These are phyloP conservation scores for Pseudomyrmex concolor DNA, from an alignment of 1,140 invertebrate species.

Conservation along the genomic window DNA sequence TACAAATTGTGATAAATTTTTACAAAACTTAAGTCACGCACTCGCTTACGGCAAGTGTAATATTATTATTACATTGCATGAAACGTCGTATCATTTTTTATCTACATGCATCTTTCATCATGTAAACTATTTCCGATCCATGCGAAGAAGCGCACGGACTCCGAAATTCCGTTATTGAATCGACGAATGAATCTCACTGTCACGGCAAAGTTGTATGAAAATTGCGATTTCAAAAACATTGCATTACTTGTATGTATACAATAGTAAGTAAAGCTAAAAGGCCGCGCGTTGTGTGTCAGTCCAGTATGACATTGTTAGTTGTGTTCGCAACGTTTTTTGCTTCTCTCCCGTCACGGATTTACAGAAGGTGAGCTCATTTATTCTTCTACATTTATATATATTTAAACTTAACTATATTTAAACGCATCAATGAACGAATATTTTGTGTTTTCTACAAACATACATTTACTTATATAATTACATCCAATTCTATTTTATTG, in stretches of 20 bases:
- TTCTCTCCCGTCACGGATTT: conserved; percentile 80
- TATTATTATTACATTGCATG: neutral
- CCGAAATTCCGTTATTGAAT: conserved; percentile 56
- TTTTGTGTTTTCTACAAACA: neutral
- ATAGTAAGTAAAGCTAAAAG: conserved; percentile 59
- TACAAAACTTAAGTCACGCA: neutral
- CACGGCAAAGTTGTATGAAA: conserved; percentile 57
- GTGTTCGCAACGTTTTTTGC: conserved; percentile 84
- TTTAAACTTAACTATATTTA: too few relatives aligned
- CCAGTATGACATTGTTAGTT: conserved; percentile 84
- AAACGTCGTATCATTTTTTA: conserved; percentile 24
- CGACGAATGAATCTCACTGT: conserved; percentile 59
- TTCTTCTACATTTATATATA: conserved; percentile 19
- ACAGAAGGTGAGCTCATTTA: conserved; percentile 84
- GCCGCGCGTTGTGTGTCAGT: conserved; percentile 70
- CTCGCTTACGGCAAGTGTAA: neutral
- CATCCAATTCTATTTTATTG: neutral
- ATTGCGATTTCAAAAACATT: conserved; percentile 49
- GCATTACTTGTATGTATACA: conserved; percentile 38
- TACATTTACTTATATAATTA: neutral
- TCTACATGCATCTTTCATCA: conserved; percentile 24
- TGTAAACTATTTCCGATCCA: conserved; percentile 55
- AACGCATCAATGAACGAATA: too few relatives aligned
- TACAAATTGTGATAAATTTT: neutral
- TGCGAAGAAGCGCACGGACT: conserved; percentile 57